Base-by-base conservation (phyloP, 1,140 invertebrate species). In the Ceratitis capitata region DNA sequence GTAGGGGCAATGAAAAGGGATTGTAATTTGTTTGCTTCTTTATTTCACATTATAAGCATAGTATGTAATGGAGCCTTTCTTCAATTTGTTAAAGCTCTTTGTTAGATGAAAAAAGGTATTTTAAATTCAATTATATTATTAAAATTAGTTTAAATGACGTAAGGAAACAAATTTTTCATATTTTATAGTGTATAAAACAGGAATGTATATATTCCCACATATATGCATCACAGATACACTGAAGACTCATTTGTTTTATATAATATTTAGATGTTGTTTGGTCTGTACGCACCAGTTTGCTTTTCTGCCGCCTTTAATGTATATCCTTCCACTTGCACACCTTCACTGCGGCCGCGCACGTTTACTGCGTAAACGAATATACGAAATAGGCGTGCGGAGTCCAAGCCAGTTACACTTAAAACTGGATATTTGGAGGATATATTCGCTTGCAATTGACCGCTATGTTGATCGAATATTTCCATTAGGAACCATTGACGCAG, bases 251-350 rank as follows among this genome's bases (percentile, higher is more conserved):
- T n/a, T n/a, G n/a, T n/a, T n/a, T n/a, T n/a, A n/a, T n/a, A n/a
- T n/a, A n/a, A n/a, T n/a, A n/a, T n/a, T n/a, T n/a, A n/a, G n/a
- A n/a, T n/a, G n/a, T n/a, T n/a, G n/a, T n/a, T n/a, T n/a, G n/a
- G n/a, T 16, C 35, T 32, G 2, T 26, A 93, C 93, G 94, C 93
- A 96, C 96, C 95, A 90, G 96, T 96, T 92, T 96, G 95, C 89
- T 96, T 96, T 88, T 97, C 96, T 39, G 96, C 95, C 58, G 94
- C 93, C 92, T 96, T 96, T 1, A 96, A 92, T 10, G 95, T 96
- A 88, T 93, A 94, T 23, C 94, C 95, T 88, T 95, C 94, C 1
- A 95, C 86, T 16, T 92, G 88, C 10, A 94, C 92, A 14, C 92
- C 87, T 47, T 95, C 94, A 86, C 94, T 95, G 53, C 92, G 92